phyloP scores from a whole-genome alignment of 1,140 invertebrate genomes.

The Anthonomus grandis region DNA sequence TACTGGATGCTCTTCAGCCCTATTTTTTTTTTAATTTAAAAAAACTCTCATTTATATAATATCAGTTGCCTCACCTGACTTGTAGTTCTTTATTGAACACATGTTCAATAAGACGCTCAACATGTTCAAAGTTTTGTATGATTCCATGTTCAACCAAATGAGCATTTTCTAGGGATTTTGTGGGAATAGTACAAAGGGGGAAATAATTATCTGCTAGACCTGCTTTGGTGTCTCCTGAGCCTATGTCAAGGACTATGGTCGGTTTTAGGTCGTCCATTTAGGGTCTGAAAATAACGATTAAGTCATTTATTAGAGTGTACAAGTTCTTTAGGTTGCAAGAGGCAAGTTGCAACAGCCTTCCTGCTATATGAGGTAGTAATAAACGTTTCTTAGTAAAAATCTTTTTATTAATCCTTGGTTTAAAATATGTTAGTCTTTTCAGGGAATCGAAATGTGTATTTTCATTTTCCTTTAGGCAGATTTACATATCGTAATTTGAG shows the following conservation, averaged over 20 bases:
- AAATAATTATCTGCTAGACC: constrained; percentile 17
- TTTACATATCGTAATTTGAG: no score
- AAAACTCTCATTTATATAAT: background rate
- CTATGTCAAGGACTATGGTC: constrained; percentile 18
- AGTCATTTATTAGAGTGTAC: no score
- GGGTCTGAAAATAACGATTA: no score
- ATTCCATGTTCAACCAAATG: constrained; percentile 17
- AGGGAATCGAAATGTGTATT: no score
- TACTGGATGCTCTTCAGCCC: constrained; percentile 20
- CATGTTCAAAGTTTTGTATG: constrained; percentile 20
- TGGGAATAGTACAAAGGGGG: constrained; percentile 14
- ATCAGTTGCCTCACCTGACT: constrained; percentile 4
- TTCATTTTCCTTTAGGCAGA: no score
- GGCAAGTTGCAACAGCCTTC: no score
- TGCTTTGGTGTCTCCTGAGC: constrained; percentile 20
- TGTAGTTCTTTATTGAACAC: constrained; percentile 11
- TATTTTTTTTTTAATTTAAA: background rate
- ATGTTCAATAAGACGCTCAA: constrained; percentile 14
- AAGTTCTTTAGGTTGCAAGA: no score
- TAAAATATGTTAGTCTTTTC: no score
- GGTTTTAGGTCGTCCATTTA: constrained; percentile 9
- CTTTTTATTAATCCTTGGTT: no score
- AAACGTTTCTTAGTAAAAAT: no score
- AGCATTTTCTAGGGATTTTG: background rate
- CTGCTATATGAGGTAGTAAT: no score